Evolutionary conservation across 1,140 invertebrate species (phyloP).

Genomic region (Hirudo medicinalis): DNA sequence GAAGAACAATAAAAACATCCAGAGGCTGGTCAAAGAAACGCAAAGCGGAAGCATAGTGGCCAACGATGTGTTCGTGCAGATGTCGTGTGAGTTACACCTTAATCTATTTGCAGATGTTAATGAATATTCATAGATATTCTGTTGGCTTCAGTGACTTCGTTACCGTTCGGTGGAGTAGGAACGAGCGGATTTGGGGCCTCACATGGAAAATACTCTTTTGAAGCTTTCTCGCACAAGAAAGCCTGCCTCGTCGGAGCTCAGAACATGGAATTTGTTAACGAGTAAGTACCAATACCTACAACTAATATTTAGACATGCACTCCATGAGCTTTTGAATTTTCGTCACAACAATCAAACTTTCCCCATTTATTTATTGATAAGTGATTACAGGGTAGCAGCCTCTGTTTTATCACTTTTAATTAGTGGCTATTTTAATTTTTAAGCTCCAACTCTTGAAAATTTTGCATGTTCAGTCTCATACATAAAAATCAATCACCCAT

Average conservation of each 20-base stretch:
- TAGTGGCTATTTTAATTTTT: no score
- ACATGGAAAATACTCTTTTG: constrained; percentile 78
- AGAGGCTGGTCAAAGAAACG: constrained; percentile 62
- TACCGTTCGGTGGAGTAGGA: constrained; percentile 59
- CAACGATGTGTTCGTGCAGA: constrained; percentile 74
- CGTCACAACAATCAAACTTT: no score
- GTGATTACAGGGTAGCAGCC: no score
- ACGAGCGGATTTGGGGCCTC: constrained; percentile 79
- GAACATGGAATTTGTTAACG: constrained; percentile 32
- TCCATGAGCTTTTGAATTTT: no score
- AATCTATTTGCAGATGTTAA: constrained; percentile 37
- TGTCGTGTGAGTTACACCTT: constrained; percentile 20
- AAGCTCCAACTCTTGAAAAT: no score
- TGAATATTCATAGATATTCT: constrained; percentile 28
- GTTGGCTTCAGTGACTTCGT: constrained; percentile 34
- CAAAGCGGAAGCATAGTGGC: constrained; percentile 67
- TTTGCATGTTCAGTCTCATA: no score
- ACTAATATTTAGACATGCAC: no score
- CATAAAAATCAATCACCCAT: no score
- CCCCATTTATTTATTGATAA: no score
- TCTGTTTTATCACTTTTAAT: no score
- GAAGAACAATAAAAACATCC: constrained; percentile 54
- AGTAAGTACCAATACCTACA: constrained; percentile 17
- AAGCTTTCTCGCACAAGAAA: constrained; percentile 84
- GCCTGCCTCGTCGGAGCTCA: constrained; percentile 58